Evolutionary conservation across 92 coral and sea anemone species (phyloP).

Genomic region (Phenganax stokvisi): DNA sequence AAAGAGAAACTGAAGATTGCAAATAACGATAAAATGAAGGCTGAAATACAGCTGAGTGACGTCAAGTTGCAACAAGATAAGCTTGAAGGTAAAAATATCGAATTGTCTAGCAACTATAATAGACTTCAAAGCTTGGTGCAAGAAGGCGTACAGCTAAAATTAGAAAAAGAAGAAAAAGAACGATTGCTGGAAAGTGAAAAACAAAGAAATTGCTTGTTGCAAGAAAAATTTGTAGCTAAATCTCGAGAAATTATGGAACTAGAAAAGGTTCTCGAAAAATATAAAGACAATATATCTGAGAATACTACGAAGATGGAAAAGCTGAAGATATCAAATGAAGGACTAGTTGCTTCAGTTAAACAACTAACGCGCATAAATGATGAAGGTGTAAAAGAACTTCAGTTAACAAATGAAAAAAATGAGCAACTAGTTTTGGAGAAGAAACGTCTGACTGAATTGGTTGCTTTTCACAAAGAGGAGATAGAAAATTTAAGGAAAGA

Average conservation of each 20-base stretch:
- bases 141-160: constrained; percentile 7
- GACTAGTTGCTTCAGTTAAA: constrained; percentile 5
- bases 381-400: constrained; percentile 2
- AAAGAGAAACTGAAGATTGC: constrained; percentile 8
- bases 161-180: constrained; percentile 21
- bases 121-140: constrained; percentile 12
- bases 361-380: constrained; percentile 13
- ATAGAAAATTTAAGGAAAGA: constrained; percentile 12
- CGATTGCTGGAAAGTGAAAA: neutral
- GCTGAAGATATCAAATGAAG: constrained; percentile 22
- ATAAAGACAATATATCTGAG: neutral
- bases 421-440: constrained; percentile 17
- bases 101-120: constrained; percentile 14
- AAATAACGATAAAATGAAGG: constrained; percentile 20
- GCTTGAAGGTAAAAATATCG: constrained; percentile 15
- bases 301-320: neutral
- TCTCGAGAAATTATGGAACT: neutral
- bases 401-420: neutral
- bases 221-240: neutral
- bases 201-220: neutral
- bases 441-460: constrained; percentile 11
- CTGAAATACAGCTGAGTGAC: constrained; percentile 15
- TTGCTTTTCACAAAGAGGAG: constrained; percentile 12
- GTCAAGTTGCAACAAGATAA: constrained; percentile 11
- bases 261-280: neutral